Conservation (phyloP, 2,797 vertebrate genomes). For the Sphenodon punctatus region DNA sequence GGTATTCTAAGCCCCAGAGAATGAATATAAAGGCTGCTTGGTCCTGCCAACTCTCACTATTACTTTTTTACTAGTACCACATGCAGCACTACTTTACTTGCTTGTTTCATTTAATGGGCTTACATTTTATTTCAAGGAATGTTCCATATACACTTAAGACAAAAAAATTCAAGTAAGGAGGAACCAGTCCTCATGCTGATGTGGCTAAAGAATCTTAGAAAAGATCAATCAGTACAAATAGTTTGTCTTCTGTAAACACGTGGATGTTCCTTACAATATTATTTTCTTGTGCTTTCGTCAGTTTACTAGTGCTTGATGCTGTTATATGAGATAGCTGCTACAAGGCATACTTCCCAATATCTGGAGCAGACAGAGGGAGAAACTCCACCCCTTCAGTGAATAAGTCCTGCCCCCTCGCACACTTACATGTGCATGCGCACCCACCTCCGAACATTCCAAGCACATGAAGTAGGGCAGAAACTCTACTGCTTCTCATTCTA, state of each 20-base stretch:
- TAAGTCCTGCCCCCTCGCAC: no score
- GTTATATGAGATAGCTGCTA: neutral
- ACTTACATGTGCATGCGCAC: no score
- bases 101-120: slow-evolving; percentile 52
- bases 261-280: neutral
- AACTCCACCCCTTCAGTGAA: no score
- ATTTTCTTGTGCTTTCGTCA: neutral
- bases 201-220: slow-evolving; percentile 7
- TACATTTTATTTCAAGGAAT: neutral
- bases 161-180: slow-evolving; percentile 21
- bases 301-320: slow-evolving; percentile 11
- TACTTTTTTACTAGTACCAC: slow-evolving; percentile 64
- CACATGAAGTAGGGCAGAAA: no score
- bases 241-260: neutral
- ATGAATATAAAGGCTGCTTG: slow-evolving; percentile 53
- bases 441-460: no score
- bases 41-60: slow-evolving; percentile 46
- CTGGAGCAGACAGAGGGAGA: no score
- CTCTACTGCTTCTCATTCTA: no score
- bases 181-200: neutral
- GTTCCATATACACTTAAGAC: slow-evolving; percentile 16
- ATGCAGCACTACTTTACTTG: slow-evolving; percentile 40
- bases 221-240: slow-evolving; percentile 13
- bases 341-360: no score
- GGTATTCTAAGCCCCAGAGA: slow-evolving; percentile 60